A percentile compares a stretch with the other conserved stretches of the same genome.
Conservation (phyloP, 2,797 vertebrate species). For the Taeniopygia guttata region DNA sequence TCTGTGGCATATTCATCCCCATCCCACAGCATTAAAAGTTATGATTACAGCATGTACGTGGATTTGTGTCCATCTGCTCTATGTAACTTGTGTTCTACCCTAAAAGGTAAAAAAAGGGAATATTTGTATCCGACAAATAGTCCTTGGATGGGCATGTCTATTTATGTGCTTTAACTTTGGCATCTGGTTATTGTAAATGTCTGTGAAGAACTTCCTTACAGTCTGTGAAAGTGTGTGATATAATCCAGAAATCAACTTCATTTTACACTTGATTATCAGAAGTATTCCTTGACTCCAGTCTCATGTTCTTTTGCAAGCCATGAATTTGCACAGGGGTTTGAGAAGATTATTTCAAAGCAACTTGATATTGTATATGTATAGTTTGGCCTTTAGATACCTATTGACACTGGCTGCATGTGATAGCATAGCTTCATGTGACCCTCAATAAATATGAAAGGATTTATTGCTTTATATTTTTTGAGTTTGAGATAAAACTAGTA, state of each 20-base stretch:
- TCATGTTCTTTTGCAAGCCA: neutral
- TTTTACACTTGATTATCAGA: neutral
- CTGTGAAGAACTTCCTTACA: neutral
- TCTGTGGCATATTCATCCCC: neutral
- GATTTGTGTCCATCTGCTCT: neutral
- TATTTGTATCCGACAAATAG: neutral
- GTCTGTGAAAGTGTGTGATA: neutral
- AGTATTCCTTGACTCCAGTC: neutral
- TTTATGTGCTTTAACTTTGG: neutral
- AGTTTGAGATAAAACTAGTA: neutral
- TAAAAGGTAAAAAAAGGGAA: constrained; percentile 40
- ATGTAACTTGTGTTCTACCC: neutral
- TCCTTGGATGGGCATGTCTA: neutral
- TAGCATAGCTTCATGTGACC: neutral
- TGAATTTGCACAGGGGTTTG: neutral
- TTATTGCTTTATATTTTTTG: neutral
- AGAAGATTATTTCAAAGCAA: neutral
- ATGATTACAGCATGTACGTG: rapidly evolving
- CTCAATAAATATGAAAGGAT: neutral
- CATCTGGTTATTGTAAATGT: constrained; percentile 36
- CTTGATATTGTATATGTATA: neutral
- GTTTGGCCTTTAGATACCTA: neutral
- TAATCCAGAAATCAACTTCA: constrained; percentile 37
- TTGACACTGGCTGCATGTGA: neutral
- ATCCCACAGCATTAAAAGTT: neutral